These are phyloP conservation scores for Drosophila repleta DNA, from an alignment of 1,140 invertebrate genomes.

Conservation along the genomic window DNA sequence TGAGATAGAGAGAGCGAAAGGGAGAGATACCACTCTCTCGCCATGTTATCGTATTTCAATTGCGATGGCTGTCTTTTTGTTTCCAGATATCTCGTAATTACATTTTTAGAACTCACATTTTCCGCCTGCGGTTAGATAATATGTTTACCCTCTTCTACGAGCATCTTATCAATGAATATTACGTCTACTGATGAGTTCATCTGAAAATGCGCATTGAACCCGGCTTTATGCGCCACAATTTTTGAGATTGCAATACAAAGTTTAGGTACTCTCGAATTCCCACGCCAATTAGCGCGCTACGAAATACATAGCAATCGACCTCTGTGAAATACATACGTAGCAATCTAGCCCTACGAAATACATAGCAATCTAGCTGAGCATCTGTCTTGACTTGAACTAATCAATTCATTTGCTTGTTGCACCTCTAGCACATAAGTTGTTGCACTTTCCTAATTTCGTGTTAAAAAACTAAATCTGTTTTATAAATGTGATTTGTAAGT, in stretches of 20 bases:
- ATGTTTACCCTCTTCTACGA: conserved; percentile 5
- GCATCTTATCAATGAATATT: conserved; percentile 17
- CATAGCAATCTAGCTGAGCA: background rate
- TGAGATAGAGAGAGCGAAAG: background rate
- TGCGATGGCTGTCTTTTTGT: conserved; percentile 9
- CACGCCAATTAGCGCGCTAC: background rate
- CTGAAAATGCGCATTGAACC: conserved; percentile 4
- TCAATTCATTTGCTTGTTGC: conserved; percentile 13
- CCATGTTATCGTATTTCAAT: conserved; percentile 38
- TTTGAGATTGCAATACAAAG: background rate
- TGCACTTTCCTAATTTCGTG: no score
- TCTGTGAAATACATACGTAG: no score
- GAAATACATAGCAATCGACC: background rate
- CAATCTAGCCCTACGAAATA: no score
- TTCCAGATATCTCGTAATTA: conserved; percentile 12
- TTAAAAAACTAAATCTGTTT: no score
- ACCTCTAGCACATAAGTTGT: background rate
- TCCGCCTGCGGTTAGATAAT: conserved; percentile 17
- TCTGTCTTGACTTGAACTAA: background rate
- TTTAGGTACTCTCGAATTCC: background rate
- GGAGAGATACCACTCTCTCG: background rate
- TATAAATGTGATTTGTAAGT: no score
- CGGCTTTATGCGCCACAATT: background rate
- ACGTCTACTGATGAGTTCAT: background rate
- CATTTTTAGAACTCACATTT: conserved; percentile 8